Percentiles rank a stretch among this genome's conserved stretches.
Conservation (phyloP, 1,140 invertebrate species). For the Solen grandis region DNA sequence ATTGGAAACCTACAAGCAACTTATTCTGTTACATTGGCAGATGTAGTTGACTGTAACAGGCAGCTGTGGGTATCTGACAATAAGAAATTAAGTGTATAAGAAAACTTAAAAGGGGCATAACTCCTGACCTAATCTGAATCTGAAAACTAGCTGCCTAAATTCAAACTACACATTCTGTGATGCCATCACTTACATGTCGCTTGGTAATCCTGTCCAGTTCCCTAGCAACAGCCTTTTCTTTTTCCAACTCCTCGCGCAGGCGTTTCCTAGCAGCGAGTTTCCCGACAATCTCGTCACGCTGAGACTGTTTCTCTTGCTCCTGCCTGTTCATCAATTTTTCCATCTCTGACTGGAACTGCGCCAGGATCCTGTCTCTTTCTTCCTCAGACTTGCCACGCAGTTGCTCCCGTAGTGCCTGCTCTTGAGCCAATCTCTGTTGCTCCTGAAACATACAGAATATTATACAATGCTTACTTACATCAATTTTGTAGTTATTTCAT, state of each 20-base stretch:
- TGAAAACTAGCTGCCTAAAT: too few species aligned
- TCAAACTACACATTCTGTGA: too few species aligned
- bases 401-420: conserved; percentile 64
- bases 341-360: conserved; percentile 66
- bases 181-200: conserved; percentile 72
- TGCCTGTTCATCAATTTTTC: conserved; percentile 53
- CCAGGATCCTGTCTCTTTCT: conserved; percentile 71
- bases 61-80: too few species aligned
- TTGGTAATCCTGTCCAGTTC: conserved; percentile 76
- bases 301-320: conserved; percentile 59
- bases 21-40: too few species aligned
- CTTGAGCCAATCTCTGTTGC: conserved; percentile 61
- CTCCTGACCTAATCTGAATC: too few species aligned
- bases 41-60: too few species aligned
- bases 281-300: conserved; percentile 73
- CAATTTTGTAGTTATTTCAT: too few species aligned
- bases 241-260: conserved; percentile 74
- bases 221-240: conserved; percentile 73
- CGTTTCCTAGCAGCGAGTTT: conserved; percentile 76
- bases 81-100: too few species aligned
- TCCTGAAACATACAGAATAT: conserved; percentile 61
- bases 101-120: too few species aligned
- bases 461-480: too few species aligned
- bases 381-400: conserved; percentile 62
- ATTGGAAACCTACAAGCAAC: too few species aligned